Percentiles rank a stretch among this genome's conserved stretches.
Evolutionary conservation across 2,888 invertebrate species (phyloP).

Genomic region (Tetropium fuscum): DNA sequence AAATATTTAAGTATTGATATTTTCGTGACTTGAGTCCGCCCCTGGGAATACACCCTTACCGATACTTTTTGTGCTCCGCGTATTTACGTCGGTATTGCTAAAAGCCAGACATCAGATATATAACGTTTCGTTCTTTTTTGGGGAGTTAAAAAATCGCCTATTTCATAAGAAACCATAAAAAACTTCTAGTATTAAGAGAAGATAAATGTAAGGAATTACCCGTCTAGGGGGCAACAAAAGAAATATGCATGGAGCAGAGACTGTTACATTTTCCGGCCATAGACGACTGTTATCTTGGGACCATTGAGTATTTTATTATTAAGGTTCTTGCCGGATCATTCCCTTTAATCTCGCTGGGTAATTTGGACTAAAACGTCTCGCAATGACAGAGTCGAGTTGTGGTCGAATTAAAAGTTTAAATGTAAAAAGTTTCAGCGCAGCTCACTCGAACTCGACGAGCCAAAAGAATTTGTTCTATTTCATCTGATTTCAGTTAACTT

Average conservation of each 20-base stretch:
- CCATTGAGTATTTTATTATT: conserved; percentile 23
- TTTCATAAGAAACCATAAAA: conserved; percentile 13
- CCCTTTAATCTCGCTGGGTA: conserved; percentile 7
- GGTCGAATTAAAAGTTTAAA: conserved; percentile 2
- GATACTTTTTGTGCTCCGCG: neutral
- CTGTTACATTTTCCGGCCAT: conserved; percentile 16
- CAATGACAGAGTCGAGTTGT: neutral
- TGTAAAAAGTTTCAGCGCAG: neutral
- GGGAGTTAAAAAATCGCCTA: conserved; percentile 12
- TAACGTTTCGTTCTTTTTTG: conserved; percentile 8
- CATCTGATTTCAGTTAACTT: too few species aligned
- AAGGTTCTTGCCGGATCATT: conserved; percentile 8
- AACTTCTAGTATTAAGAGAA: conserved; percentile 11
- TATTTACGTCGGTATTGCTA: neutral
- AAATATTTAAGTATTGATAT: too few species aligned
- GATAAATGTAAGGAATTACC: conserved; percentile 16
- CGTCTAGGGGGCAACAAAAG: conserved; percentile 11
- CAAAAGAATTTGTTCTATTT: too few species aligned
- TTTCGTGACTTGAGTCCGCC: too few species aligned
- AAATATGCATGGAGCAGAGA: conserved; percentile 17
- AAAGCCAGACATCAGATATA: conserved; percentile 10
- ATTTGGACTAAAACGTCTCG: neutral
- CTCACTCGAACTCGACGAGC: too few species aligned
- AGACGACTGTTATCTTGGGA: conserved; percentile 16
- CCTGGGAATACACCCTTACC: neutral